Base-by-base conservation (phyloP, 1,140 invertebrate species). In the Drosophila auraria region DNA sequence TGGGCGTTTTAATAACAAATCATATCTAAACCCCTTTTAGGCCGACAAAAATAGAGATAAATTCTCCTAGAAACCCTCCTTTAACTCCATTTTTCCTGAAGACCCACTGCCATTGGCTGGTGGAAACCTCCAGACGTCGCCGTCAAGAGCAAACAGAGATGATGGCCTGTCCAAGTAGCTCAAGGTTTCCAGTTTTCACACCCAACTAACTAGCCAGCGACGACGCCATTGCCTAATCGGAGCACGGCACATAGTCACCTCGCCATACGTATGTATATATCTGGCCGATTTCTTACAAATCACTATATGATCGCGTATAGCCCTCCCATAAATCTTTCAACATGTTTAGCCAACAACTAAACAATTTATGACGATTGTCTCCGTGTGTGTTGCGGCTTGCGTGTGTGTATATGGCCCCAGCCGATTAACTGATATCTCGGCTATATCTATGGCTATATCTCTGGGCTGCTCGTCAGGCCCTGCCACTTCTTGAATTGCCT, bases 331-430 rank as follows among this genome's bases (percentile, higher is more conserved):
- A 89, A 89, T 89, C 86, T 89, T 89, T 89, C 86, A 89, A 89
- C 86, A 89, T 89, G 86, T 90, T 84, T 89, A 87, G 84, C 61
- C 84, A 84, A 87, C 84, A 87, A 87, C 84, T 89, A 84, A 89
- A 89, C 86, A 87, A 87, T 87, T 87, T 87, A 87, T 89, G 84
- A 81, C 70, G 80, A 84, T 73, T 87, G 75, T 72, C 38, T 44
- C 27, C 77, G 72, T 66, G 33, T 64, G 51, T 59, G 47, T 47
- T 33, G 65, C 40, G 30, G 9, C 33, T 36, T 20, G 36, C 27
- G 23, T 7, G 14, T 7, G 14, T 14, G 9, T 73, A 73, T 73
- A 73, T 60, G 54, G 70, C 45, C 38, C 36, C 38, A 27, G 45
- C 68, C 79, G 83, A 90, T 90, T 84, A 89, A 84, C 83, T 83